Evolutionary conservation across 2,888 invertebrate genomes (phyloP).

Genomic region (Leptinotarsa peninsularis): DNA sequence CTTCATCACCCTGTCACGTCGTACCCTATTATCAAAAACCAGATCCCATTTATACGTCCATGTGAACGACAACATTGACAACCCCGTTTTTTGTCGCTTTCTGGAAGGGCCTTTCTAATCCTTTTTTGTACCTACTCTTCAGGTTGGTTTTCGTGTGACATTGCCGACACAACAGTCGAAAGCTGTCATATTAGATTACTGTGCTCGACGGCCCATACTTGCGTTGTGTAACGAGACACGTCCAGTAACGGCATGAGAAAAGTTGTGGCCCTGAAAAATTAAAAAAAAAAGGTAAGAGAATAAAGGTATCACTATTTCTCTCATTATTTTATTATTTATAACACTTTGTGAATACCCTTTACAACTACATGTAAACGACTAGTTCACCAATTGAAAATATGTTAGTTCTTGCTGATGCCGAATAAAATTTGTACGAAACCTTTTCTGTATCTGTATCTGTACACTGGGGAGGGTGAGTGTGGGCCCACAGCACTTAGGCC

Average conservation of each 20-base stretch:
- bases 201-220: slow-evolving; percentile 42
- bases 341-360: too few species aligned
- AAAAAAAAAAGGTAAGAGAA: too few species aligned
- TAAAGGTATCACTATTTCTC: background rate
- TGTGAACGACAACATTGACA: slow-evolving; percentile 29
- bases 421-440: too few species aligned
- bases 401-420: too few species aligned
- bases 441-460: too few species aligned
- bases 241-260: slow-evolving; percentile 35
- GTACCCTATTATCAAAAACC: slow-evolving; percentile 28
- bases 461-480: too few species aligned
- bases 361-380: too few species aligned
- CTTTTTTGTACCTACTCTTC: slow-evolving; percentile 35
- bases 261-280: background rate
- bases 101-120: slow-evolving; percentile 25
- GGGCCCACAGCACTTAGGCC: too few species aligned
- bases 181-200: slow-evolving; percentile 54
- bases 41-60: slow-evolving; percentile 23
- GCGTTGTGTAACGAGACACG: slow-evolving; percentile 45
- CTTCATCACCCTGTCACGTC: slow-evolving; percentile 24
- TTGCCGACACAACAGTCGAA: slow-evolving; percentile 47
- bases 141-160: slow-evolving; percentile 43
- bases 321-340: too few species aligned
- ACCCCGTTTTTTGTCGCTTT: slow-evolving; percentile 26
- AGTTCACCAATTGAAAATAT: too few species aligned